A percentile compares a stretch with the other conserved stretches of the same genome.
These are phyloP conservation scores for Danio albolineatus DNA, from an alignment of 2,797 vertebrate species.

Conservation along the genomic window DNA sequence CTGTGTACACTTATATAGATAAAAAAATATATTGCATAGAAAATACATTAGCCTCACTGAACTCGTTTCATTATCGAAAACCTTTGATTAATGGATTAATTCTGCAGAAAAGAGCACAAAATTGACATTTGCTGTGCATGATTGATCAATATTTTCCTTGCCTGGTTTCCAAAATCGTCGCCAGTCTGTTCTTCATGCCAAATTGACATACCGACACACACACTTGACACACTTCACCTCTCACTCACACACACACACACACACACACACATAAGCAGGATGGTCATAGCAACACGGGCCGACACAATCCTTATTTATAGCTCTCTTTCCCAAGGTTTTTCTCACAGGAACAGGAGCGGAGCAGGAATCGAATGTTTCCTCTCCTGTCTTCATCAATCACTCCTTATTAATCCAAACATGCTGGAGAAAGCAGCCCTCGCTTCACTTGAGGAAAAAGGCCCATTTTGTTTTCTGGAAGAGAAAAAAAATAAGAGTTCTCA, in stretches of 20 bases:
- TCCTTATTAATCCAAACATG: slow-evolving; percentile 72
- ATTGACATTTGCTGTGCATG: slow-evolving; percentile 48
- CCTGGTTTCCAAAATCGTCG: slow-evolving; percentile 52
- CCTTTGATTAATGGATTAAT: background rate
- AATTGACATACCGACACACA: slow-evolving; percentile 44
- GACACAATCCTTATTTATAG: slow-evolving; percentile 78
- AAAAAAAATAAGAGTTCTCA: slow-evolving; percentile 26
- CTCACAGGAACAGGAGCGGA: slow-evolving; percentile 78
- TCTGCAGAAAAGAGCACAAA: background rate
- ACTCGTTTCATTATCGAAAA: slow-evolving; percentile 5
- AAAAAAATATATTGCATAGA: too few relatives aligned
- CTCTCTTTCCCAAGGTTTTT: slow-evolving; percentile 76
- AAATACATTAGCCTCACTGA: slow-evolving; percentile 20
- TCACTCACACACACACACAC: slow-evolving; percentile 1
- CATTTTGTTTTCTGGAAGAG: slow-evolving; percentile 59
- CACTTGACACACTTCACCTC: slow-evolving; percentile 32
- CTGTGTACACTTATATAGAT: too few relatives aligned
- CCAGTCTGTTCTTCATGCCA: slow-evolving; percentile 50
- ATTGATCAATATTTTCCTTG: slow-evolving; percentile 58
- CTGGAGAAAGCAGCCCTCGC: slow-evolving; percentile 47
- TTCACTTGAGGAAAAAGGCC: slow-evolving; percentile 50
- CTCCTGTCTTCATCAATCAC: slow-evolving; percentile 76
- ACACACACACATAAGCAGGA: slow-evolving; percentile 56
- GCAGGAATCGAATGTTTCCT: slow-evolving; percentile 77
- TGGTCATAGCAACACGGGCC: slow-evolving; percentile 50